A percentile compares a stretch with the other conserved stretches of the same genome.
Conservation (phyloP, 1,140 invertebrate species). For the Eubasilissa regina region DNA sequence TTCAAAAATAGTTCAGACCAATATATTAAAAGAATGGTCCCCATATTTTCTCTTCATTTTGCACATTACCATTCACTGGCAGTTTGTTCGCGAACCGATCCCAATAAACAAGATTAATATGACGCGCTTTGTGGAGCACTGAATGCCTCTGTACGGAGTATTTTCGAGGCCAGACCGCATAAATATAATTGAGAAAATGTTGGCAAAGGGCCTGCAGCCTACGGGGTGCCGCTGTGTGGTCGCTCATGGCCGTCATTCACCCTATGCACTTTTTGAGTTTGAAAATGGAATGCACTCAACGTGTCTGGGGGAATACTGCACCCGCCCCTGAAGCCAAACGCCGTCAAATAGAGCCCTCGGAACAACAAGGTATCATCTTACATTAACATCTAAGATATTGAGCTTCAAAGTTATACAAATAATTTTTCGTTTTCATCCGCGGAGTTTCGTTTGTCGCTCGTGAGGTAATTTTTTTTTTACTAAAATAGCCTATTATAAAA, state of each 20-base stretch:
- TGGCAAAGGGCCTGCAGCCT: conserved; percentile 35
- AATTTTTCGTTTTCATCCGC: no score
- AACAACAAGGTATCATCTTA: no score
- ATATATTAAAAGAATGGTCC: neutral
- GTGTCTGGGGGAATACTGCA: neutral
- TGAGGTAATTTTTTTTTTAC: no score
- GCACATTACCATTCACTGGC: neutral
- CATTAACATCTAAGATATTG: no score
- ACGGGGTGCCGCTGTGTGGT: neutral
- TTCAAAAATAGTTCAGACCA: neutral
- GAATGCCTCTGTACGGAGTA: conserved; percentile 18
- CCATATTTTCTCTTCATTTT: neutral
- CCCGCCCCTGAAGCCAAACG: neutral
- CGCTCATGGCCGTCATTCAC: conserved; percentile 39
- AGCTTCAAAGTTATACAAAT: no score
- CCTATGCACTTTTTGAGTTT: neutral
- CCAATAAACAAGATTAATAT: conserved; percentile 52
- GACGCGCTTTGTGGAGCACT: conserved; percentile 42
- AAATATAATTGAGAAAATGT: conserved; percentile 42
- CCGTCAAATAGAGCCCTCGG: no score
- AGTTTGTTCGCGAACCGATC: conserved; percentile 23
- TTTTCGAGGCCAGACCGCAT: conserved; percentile 1
- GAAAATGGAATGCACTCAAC: neutral
- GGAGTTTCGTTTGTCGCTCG: no score
- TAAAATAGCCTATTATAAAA: no score